Evolutionary conservation across 2,888 invertebrate genomes (phyloP).

Genomic region (Chloroclysta siterata): DNA sequence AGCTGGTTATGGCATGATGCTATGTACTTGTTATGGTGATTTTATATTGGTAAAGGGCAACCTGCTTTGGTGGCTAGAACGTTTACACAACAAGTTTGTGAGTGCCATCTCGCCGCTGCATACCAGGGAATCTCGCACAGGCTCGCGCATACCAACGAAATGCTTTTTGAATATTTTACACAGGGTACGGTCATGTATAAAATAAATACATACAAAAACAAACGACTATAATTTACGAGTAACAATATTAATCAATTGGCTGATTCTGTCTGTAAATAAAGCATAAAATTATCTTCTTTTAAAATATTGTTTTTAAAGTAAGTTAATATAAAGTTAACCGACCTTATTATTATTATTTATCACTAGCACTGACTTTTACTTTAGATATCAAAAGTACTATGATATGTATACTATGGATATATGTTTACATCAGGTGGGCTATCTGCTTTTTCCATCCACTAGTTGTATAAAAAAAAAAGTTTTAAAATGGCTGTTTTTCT

Average conservation of each 20-base stretch:
- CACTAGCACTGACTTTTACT: background rate
- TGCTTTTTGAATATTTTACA: slow-evolving; percentile 78
- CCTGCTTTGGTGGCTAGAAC: slow-evolving; percentile 48
- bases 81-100: slow-evolving; percentile 54
- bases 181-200: slow-evolving; percentile 28
- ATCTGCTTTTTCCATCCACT: too few species aligned
- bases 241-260: background rate
- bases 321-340: too few species aligned
- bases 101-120: slow-evolving; percentile 57
- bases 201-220: slow-evolving; percentile 5
- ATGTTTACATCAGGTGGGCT: too few species aligned
- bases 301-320: too few species aligned
- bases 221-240: background rate
- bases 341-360: too few species aligned
- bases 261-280: background rate
- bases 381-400: too few species aligned
- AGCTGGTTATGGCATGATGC: slow-evolving; percentile 55
- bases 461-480: too few species aligned
- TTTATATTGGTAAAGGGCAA: slow-evolving; percentile 56
- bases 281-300: too few species aligned
- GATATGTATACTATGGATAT: too few species aligned
- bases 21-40: slow-evolving; percentile 39
- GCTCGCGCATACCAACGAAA: slow-evolving; percentile 53
- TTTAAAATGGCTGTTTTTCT: too few species aligned
- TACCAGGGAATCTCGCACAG: slow-evolving; percentile 55